phyloP scores from a whole-genome alignment of 2,888 invertebrate genomes.

The Ormia ochracea region DNA sequence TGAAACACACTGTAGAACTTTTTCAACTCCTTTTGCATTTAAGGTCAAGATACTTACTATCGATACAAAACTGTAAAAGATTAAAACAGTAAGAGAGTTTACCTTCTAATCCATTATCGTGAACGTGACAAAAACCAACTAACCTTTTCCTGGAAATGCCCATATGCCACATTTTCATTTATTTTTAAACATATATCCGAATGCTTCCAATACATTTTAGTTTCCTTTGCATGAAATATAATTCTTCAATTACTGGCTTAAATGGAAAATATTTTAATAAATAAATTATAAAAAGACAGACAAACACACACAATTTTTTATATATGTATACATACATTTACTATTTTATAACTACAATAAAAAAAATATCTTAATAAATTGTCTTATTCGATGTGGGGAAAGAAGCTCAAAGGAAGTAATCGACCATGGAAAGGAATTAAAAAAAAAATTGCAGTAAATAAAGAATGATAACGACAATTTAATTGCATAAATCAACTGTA shows the following conservation, averaged over 20 bases:
- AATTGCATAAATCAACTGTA: conserved; percentile 48
- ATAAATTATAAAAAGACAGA: background rate
- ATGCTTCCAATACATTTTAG: too few species aligned
- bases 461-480: conserved; percentile 44
- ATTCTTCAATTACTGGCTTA: background rate
- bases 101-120: too few species aligned
- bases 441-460: background rate
- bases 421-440: background rate
- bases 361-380: conserved; percentile 7
- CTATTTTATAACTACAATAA: background rate
- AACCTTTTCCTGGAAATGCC: background rate
- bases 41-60: too few species aligned
- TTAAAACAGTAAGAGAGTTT: too few species aligned
- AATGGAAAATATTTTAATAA: background rate
- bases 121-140: too few species aligned
- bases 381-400: background rate
- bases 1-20: too few species aligned
- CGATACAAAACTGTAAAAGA: too few species aligned
- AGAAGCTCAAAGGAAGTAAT: background rate
- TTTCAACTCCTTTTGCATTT: too few species aligned
- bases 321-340: background rate
- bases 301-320: background rate
- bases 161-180: background rate
- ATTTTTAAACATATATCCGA: too few species aligned
- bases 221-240: background rate